A percentile compares a stretch with the other conserved stretches of the same genome.
Evolutionary conservation across 2,888 invertebrate genomes (phyloP).

Genomic region (Watsonalla cultraria): DNA sequence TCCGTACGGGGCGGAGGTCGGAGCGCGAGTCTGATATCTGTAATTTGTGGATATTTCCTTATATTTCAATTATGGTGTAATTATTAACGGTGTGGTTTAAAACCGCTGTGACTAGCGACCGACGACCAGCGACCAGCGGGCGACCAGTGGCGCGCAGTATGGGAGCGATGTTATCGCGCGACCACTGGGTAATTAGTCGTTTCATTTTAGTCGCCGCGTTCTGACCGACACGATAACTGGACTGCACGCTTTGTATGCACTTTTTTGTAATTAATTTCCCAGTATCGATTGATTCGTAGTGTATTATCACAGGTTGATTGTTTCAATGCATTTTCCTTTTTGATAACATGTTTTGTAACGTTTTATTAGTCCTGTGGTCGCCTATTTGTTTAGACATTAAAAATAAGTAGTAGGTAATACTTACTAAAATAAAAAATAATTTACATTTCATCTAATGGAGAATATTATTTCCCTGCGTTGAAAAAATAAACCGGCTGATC

Average conservation of each 20-base stretch:
- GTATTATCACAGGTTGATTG: slow-evolving; percentile 28
- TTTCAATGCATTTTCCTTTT: slow-evolving; percentile 8
- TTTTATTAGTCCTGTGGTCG: background rate
- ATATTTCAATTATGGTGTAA: slow-evolving; percentile 37
- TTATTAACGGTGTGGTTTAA: slow-evolving; percentile 39
- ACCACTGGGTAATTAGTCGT: slow-evolving; percentile 62
- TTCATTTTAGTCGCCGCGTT: slow-evolving; percentile 60
- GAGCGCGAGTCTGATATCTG: no score
- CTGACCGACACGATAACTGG: slow-evolving; percentile 53
- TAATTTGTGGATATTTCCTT: slow-evolving; percentile 32
- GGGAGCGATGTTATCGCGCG: slow-evolving; percentile 56
- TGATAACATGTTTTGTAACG: slow-evolving; percentile 3
- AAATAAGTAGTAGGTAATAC: no score
- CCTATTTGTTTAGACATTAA: background rate
- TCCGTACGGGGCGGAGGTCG: no score
- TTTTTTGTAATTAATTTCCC: slow-evolving; percentile 63
- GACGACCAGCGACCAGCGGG: slow-evolving; percentile 5
- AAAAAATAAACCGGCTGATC: no score
- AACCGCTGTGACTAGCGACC: slow-evolving; percentile 14
- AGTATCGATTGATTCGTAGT: slow-evolving; percentile 50
- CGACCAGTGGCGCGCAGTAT: slow-evolving; percentile 11
- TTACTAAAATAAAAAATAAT: no score
- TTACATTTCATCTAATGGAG: no score
- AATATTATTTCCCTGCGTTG: no score
- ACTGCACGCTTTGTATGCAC: slow-evolving; percentile 55